These are phyloP conservation scores for Drosophila longiperda DNA, from an alignment of 2,888 invertebrate genomes.

Conservation along the genomic window DNA sequence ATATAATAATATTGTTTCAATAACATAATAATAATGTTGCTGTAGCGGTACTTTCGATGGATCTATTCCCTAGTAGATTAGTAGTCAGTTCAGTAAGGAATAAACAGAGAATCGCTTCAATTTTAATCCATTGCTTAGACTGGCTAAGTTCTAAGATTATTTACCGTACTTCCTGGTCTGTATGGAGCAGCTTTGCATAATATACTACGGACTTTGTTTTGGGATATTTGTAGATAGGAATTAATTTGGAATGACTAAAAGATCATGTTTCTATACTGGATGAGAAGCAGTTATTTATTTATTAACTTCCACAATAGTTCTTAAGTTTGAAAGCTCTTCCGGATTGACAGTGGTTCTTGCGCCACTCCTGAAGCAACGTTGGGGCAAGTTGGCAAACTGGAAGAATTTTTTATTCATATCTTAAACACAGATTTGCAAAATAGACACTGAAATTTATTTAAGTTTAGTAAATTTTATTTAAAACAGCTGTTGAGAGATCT, in stretches of 20 bases:
- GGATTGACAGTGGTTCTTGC: background rate
- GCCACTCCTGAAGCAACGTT: background rate
- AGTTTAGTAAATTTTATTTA: background rate
- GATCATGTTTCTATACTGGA: too few species aligned
- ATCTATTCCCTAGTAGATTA: background rate
- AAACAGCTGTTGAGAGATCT: background rate
- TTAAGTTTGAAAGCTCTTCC: background rate
- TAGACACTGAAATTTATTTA: background rate
- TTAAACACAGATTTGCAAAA: background rate
- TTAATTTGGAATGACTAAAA: too few species aligned
- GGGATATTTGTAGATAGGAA: too few species aligned
- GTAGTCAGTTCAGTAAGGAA: background rate
- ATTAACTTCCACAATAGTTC: background rate
- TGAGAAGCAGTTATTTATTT: too few species aligned
- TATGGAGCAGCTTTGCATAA: too few species aligned
- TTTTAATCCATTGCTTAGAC: background rate
- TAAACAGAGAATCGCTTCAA: background rate
- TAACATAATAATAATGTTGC: too few species aligned
- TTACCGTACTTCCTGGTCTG: background rate
- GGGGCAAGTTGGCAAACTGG: background rate
- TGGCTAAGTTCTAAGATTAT: background rate
- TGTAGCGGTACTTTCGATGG: background rate
- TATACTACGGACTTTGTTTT: too few species aligned
- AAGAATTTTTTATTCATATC: background rate
- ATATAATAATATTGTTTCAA: too few species aligned